These are phyloP conservation scores for Odontothrips loti DNA, from an alignment of 2,888 invertebrate genomes.

Conservation along the genomic window DNA sequence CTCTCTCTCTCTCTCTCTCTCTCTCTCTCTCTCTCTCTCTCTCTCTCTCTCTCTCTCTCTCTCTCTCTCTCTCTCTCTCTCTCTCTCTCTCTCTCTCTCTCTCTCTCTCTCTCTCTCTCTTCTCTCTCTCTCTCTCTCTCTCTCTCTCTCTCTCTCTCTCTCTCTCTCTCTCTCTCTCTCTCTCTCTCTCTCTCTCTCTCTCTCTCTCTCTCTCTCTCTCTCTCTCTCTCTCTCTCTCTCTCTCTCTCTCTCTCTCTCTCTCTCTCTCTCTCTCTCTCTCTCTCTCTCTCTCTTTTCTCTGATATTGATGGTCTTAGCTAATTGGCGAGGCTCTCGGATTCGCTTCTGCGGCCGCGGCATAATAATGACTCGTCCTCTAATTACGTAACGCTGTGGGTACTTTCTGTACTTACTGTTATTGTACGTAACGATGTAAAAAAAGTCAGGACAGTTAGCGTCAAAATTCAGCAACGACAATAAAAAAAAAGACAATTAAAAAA, in stretches of 20 bases:
- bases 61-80: background rate
- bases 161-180: conserved; percentile 27
- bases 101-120: conserved; percentile 29
- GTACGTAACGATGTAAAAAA: no score
- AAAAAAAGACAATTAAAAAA: no score
- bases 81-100: conserved; percentile 30
- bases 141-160: conserved; percentile 16
- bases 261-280: background rate
- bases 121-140: background rate
- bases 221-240: conserved; percentile 21
- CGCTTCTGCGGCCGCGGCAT: no score
- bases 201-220: conserved; percentile 34
- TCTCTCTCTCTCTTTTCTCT: background rate
- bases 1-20: background rate
- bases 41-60: background rate
- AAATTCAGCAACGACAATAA: no score
- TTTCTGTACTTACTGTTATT: no score
- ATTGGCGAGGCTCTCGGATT: background rate
- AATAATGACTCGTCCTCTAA: no score
- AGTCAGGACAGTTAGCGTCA: no score
- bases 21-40: background rate
- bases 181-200: conserved; percentile 28
- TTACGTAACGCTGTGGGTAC: no score
- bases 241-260: no score
- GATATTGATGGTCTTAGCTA: background rate